Conservation (phyloP, 2,888 invertebrate genomes). For the Eilema caniola region DNA sequence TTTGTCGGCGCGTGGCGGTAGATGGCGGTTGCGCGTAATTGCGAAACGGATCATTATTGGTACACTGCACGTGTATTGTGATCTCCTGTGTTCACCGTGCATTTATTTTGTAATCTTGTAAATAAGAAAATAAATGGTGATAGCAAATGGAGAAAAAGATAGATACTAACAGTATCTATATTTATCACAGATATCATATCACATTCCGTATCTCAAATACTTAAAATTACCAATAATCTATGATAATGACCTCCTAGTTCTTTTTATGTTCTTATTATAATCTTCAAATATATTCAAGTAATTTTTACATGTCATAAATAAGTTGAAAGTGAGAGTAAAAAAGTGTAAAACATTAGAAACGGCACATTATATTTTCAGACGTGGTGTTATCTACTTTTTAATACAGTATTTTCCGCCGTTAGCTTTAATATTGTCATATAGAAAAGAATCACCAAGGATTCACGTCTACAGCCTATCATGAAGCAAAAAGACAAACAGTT, state of each 20-base stretch:
- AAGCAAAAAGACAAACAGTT: constrained; percentile 27
- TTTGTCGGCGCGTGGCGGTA: constrained; percentile 69
- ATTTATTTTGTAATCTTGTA: constrained; percentile 24
- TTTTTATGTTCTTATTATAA: too few relatives aligned
- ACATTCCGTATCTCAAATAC: too few relatives aligned
- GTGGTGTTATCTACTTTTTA: background rate
- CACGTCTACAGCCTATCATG: background rate
- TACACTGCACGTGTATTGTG: constrained; percentile 46
- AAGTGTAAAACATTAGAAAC: too few relatives aligned
- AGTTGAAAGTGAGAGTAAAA: too few relatives aligned
- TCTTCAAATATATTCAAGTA: too few relatives aligned
- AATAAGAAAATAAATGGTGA: constrained; percentile 4
- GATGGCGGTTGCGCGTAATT: constrained; percentile 50
- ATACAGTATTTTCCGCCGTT: background rate
- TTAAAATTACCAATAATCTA: too few relatives aligned
- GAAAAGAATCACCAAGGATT: background rate
- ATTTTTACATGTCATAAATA: too few relatives aligned
- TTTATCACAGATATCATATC: background rate
- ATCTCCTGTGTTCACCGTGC: constrained; percentile 23
- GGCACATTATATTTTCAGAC: too few relatives aligned
- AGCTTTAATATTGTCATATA: background rate
- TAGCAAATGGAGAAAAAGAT: background rate
- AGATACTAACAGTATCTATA: background rate
- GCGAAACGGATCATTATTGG: constrained; percentile 44
- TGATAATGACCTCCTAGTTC: too few relatives aligned